Evolutionary conservation across 2,888 invertebrate genomes (phyloP), one percentile per base, ranked within the genome.

Genomic region (Dexiosoma caninum): DNA sequence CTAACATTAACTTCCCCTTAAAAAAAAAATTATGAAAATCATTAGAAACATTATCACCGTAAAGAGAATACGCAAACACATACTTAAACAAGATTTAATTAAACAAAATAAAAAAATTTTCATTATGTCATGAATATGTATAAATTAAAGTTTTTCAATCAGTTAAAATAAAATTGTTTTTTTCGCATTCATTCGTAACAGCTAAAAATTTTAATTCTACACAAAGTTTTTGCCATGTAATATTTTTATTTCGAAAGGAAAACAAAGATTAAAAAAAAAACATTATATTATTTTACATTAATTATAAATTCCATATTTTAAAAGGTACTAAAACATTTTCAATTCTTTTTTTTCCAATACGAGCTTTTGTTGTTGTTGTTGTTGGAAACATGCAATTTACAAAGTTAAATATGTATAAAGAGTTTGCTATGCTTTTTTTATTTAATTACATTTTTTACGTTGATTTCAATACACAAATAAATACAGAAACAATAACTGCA

Each of bases 371-470:
- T 0, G 23, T 44, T 37, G 10, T 12, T 51, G 14, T n/a, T 14
- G 7, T 27, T 60, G 30, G 30, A 60, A 60, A 71, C 70, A 71
- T 71, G 59, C 59, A 71, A 19, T 46, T 37, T 49, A 27, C 37
- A 16, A 40, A 51, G 27, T 59, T 21, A 37, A n/a, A n/a, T n/a
- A n/a, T n/a, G n/a, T n/a, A n/a, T 70, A 59, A 35, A 59, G 35
- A 70, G 46, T 69, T 69, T 57, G 14, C 14, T 19, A 37, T 46
- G 35, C 19, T 32, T 67, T 27, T 10, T 44, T 59, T 14, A 2
- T 6, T 6, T 2, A n/a, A 57, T n/a, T 59, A 19, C 59, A 37
- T 46, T 4, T 53, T 49, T 49, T 14, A 37, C 16, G 30, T 35
- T 42, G 21, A 32, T 27, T 30, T 49, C 30, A 59, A 37, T 32